Evolutionary conservation across 2,113 vertebrate genomes (phyloP).

Genomic region (Miniopterus natalensis): DNA sequence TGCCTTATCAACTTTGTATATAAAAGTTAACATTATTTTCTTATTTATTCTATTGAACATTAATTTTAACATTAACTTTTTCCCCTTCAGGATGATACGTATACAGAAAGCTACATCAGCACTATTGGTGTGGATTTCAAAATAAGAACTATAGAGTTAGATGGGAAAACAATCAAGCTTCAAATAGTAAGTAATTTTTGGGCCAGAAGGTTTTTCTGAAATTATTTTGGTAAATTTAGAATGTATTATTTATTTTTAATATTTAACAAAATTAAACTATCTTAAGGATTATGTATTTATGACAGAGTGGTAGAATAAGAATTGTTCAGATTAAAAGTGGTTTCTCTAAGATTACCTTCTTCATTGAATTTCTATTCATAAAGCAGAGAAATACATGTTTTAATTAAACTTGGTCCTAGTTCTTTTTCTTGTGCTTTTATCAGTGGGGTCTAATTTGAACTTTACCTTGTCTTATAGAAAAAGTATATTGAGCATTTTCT

Average conservation of each 20-base stretch:
- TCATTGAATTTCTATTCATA: not conserved
- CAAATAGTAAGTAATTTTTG: conserved; percentile 96
- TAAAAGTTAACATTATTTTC: conserved; percentile 11
- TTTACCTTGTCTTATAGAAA: not conserved
- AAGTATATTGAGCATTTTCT: conserved; percentile 43
- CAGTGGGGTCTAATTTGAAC: not conserved
- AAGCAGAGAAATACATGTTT: conserved; percentile 52
- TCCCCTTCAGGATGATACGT: conserved; percentile 95
- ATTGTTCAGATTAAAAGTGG: conserved; percentile 39
- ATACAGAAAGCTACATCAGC: conserved; percentile 99
- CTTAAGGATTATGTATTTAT: not conserved
- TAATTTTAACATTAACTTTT: conserved; percentile 61
- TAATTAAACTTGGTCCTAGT: conserved; percentile 51
- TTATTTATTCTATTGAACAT: not conserved
- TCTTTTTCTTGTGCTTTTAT: conserved; percentile 24
- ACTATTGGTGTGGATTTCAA: conserved; percentile 99
- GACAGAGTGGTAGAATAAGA: not conserved
- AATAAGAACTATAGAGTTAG: conserved; percentile 99
- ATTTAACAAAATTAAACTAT: not conserved
- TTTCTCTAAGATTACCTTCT: conserved; percentile 29
- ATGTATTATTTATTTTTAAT: conserved; percentile 26
- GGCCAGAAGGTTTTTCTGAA: not conserved
- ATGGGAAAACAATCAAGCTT: conserved; percentile 99
- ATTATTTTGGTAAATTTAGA: conserved; percentile 61
- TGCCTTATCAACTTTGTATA: not conserved